Percentiles rank a stretch among this genome's conserved stretches.
phyloP scores from a whole-genome alignment of 2,113 vertebrate species.

The Galbula dea region DNA sequence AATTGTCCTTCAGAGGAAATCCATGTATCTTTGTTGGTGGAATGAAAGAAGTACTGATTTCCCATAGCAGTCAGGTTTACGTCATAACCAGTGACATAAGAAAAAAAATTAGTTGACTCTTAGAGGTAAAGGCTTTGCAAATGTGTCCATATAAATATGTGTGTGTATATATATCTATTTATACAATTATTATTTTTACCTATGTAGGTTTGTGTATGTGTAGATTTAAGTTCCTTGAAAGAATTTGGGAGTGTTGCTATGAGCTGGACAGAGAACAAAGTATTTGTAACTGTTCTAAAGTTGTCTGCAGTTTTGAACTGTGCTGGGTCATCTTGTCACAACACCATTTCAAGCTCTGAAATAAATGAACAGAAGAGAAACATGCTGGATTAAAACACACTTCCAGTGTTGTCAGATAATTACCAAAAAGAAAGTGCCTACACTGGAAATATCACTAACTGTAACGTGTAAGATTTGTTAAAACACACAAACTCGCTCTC shows the following conservation, averaged over 20 bases:
- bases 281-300: conserved; percentile 8
- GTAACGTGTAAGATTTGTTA: conserved; percentile 74
- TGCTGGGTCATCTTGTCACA: conserved; percentile 69
- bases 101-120: neutral
- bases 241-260: neutral
- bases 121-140: neutral
- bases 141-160: neutral
- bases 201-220: neutral
- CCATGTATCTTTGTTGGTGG: neutral
- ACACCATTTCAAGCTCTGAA: conserved; percentile 50
- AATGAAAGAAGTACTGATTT: neutral
- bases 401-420: conserved; percentile 65
- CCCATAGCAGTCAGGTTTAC: neutral
- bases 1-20: neutral
- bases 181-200: neutral
- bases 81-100: neutral
- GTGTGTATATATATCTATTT: neutral
- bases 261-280: conserved; percentile 41
- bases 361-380: conserved; percentile 61
- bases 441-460: conserved; percentile 81
- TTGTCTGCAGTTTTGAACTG: conserved; percentile 40
- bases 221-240: neutral
- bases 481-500: conserved; percentile 78
- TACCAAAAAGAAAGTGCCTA: conserved; percentile 63
- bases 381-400: conserved; percentile 39